These are phyloP conservation scores for Myiagra hebetior DNA, from an alignment of 2,113 vertebrate species.

Conservation along the genomic window DNA sequence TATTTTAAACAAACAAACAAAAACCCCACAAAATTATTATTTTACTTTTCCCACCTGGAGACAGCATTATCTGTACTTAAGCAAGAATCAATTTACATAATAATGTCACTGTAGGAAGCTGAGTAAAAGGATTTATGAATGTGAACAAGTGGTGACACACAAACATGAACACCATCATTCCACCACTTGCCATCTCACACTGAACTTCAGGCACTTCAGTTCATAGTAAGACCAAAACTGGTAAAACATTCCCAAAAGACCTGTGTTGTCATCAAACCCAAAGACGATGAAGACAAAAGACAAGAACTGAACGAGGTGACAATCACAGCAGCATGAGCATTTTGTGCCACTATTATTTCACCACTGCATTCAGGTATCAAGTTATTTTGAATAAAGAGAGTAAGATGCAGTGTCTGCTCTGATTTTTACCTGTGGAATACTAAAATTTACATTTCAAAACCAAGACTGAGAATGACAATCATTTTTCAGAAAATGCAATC, in stretches of 20 bases:
- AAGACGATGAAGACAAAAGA: neutral
- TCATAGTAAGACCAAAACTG: neutral
- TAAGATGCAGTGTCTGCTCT: neutral
- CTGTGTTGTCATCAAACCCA: neutral
- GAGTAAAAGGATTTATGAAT: neutral
- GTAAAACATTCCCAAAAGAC: neutral
- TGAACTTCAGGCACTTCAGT: neutral
- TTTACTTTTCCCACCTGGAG: neutral
- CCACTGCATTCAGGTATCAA: neutral
- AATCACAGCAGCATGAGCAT: neutral
- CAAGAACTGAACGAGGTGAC: neutral
- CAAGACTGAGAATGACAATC: neutral
- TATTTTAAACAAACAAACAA: neutral
- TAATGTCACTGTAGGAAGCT: neutral
- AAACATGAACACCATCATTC: neutral
- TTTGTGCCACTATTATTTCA: neutral
- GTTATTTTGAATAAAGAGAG: neutral
- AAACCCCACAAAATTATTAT: neutral
- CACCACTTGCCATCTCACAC: neutral
- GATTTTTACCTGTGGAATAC: neutral
- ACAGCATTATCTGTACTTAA: neutral
- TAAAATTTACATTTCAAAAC: constrained; percentile 32
- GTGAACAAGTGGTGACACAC: neutral
- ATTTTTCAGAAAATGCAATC: constrained; percentile 3
- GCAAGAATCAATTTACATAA: neutral